Base-by-base conservation (phyloP, 2,113 vertebrate species). In the Barbus barbus region DNA sequence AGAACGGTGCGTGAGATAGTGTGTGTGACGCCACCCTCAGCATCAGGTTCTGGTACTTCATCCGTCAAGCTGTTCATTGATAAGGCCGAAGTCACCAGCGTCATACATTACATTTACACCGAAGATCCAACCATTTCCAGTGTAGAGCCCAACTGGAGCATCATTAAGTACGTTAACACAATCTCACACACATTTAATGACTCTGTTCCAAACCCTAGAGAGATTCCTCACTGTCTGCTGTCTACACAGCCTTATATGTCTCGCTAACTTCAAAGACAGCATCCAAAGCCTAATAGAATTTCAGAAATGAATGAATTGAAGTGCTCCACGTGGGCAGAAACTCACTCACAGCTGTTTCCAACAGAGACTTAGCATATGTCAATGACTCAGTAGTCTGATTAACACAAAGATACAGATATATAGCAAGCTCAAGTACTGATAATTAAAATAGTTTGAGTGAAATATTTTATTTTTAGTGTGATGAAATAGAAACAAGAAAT, bases 131-230 rank as follows among this genome's bases (percentile, higher is more conserved):
- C 94, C 4, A 90, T 97, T 84, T 91, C 86, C 8, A 87, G 84
- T 74, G 89, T 97, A 0, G 96, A 97, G 13, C 96, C 96, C 0
- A 95, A 92, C 65, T 97, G 96, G 96, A 97, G 95, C 87, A 97
- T 97, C 78, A 93, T 96, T 83, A 97, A 97, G 96, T 97, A 80
- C 14, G 22, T 24, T 16, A 33, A 24, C 53, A 24, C 31, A 73
- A 20, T 20, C 20, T 61, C 31, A 73, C 41, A 20, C 44, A 56
- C 20, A 5, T 12, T 46, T 26, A 26, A 9, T 33, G 33, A 36
- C 41, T 77, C 46, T 36, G 9, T 13, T 48, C 73, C 38, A 18
- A 58, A 79, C 38, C 63, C 60, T 61, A 61, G 58, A 26, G 58
- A 26, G 24, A 26, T 13, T 2, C 24, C 28, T 67, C 28, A 20